These are phyloP conservation scores for Notothenia rossii DNA, from an alignment of 2,113 vertebrate genomes.

Conservation along the genomic window DNA sequence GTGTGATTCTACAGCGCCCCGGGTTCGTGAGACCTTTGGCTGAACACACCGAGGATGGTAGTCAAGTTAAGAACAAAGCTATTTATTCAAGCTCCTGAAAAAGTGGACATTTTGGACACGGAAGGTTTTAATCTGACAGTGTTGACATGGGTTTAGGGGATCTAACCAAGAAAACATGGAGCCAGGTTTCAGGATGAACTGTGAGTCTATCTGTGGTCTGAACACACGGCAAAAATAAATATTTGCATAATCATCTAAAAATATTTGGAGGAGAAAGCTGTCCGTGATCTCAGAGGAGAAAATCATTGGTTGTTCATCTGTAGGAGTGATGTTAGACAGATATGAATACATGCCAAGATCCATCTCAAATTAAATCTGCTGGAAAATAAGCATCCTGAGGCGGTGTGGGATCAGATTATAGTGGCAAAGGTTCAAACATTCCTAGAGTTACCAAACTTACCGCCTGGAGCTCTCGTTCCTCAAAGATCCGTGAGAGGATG, in stretches of 20 bases:
- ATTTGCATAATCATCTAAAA: conserved; percentile 42
- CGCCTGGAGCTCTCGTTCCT: conserved; percentile 95
- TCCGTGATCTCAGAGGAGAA: conserved; percentile 28
- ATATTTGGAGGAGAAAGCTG: conserved; percentile 31
- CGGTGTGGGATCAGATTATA: conserved; percentile 29
- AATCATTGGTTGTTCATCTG: conserved; percentile 30
- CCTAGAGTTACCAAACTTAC: conserved; percentile 78
- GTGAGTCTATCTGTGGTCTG: conserved; percentile 32
- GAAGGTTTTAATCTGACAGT: conserved; percentile 52
- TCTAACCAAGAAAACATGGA: conserved; percentile 53
- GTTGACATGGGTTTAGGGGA: conserved; percentile 51
- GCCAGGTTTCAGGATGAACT: neutral
- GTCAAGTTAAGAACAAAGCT: conserved; percentile 35
- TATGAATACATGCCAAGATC: conserved; percentile 32
- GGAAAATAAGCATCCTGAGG: conserved; percentile 29
- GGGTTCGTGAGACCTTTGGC: conserved; percentile 44
- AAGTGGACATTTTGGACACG: conserved; percentile 41
- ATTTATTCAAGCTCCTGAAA: conserved; percentile 40
- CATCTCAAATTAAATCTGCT: conserved; percentile 26
- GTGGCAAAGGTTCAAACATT: conserved; percentile 38
- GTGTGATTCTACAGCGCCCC: conserved; percentile 2
- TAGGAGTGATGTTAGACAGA: neutral
- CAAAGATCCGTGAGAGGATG: conserved; percentile 92
- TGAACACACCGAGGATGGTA: conserved; percentile 25
- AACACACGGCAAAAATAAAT: conserved; percentile 40